phyloP scores from a whole-genome alignment of 2,113 vertebrate species.

The Procavia capensis region DNA sequence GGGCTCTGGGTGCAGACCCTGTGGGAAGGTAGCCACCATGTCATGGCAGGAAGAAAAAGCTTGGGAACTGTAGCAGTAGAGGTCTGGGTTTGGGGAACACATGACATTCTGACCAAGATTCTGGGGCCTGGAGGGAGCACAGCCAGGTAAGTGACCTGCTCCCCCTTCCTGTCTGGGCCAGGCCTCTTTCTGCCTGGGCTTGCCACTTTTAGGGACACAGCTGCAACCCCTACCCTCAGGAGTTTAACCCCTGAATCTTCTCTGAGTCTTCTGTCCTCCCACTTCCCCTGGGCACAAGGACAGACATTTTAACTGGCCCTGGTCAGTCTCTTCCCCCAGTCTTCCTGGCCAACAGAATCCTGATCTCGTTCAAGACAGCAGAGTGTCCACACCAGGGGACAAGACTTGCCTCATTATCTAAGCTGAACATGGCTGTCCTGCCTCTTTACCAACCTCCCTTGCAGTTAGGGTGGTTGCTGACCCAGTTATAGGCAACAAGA shows the following conservation, averaged over 20 bases:
- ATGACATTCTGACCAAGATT: background rate
- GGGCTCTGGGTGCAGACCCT: background rate
- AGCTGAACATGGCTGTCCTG: background rate
- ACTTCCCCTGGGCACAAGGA: background rate
- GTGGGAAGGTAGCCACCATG: fast-evolving
- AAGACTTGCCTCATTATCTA: background rate
- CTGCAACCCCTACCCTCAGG: background rate
- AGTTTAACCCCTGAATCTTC: background rate
- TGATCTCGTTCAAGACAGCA: background rate
- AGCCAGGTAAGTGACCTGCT: fast-evolving
- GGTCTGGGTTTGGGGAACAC: background rate
- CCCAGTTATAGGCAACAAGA: too few species aligned
- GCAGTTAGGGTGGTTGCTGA: too few species aligned
- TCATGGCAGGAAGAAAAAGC: background rate
- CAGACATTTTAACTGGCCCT: background rate
- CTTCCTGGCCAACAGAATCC: background rate
- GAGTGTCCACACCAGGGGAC: background rate
- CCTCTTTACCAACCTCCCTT: background rate
- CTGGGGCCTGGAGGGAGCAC: background rate
- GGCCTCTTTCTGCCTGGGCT: too few species aligned
- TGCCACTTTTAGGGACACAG: background rate
- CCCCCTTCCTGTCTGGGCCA: background rate
- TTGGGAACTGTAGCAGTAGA: fast-evolving
- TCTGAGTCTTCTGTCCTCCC: constrained; percentile 11
- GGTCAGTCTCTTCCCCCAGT: background rate